Base-by-base conservation (phyloP, 1,140 invertebrate species). In the Apis florea region DNA sequence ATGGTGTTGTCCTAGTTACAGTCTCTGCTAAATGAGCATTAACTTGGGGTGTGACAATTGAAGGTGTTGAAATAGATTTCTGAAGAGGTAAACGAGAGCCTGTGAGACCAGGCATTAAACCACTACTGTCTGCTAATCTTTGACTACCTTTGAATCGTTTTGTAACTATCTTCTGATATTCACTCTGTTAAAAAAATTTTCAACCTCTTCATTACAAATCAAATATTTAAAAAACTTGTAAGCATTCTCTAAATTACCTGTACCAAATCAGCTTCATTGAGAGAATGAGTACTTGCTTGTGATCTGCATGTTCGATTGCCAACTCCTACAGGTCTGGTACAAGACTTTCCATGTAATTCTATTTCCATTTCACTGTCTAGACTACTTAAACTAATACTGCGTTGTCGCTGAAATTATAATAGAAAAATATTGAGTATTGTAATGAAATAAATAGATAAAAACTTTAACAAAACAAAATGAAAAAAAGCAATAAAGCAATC, bases 1-100 rank as follows among this genome's bases (percentile, higher is more conserved):
- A 92, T 47, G 92, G 90, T 49, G 88, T 85, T 15, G 88, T 87
- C 72, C 91, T 89, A 51, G 89, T 90, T 82, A 87, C 91, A 79
- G 90, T 85, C 85, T 94, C 92, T n/a, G 90, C 79, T 40, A 91
- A 90, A 78, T 89, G 89, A 53, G 90, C 90, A 66, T 94, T 93
- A 83, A 94, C 95, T 83, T 95, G 94, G 68, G 95, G 95, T 73
- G 96, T 96, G 53, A 97, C 96, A 81, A 97, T 97, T 74, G 97
- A 98, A 40, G 97, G 97, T 47, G 97, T 98, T 17, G 97, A 98
- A 83, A 98, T 96, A 69, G 97, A 98, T 94, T 98, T 98, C 92
- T 98, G 97, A 75, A 98, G 94, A 71, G 97, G 97, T 86, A 98
- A 95, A 68, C 96, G 95, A 83, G 96, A 91, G 70, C 93, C 93